Evolutionary conservation across 2,113 vertebrate species (phyloP), one percentile per base, ranked within the genome.

Genomic region (Ellobius talpinus): DNA sequence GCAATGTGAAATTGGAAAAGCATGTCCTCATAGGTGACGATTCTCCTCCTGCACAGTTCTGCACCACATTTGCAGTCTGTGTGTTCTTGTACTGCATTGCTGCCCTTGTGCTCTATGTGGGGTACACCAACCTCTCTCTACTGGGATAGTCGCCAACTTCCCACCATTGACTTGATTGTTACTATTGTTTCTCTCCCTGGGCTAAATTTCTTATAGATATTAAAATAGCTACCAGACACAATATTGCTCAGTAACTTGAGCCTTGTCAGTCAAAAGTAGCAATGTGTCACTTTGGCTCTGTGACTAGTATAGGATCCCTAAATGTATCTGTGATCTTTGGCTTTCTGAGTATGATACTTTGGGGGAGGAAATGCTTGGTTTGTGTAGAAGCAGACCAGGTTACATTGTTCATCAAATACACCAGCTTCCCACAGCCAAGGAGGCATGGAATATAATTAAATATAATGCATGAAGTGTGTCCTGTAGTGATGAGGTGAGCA

Each of bases 291-390:
- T 99, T 99, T 96, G 98, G 84, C 1, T 98, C 99, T 79, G 99
- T 98, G 39, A 99, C 99, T 96, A 99, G 97, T 97, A 98, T 99
- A 99, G 98, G 99, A 96, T 97, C 98, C 73, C 99, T 99, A 91
- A 99, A 99, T 96, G 98, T 99, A 74, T 99, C 99, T 66, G 99
- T 99, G 99, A 99, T 99, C 87, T 99, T 99, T 96, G 99, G 99
- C 92, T 99, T 98, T 98, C 97, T 99, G 98, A 99, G 99, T 98
- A 97, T 99, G 98, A 95, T 99, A 78, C 98, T 99, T 70, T 99
- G 99, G 99, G 99, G 99, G 98, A 26, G 99, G 99, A 88, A 99
- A 99, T 78, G 98, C 98, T 94, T 99, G 99, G 99, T 99, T 99
- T 96, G 97, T 99, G 36, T 99, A 99, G 97, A 99, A 99, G 98